Percentiles rank a stretch among this genome's conserved stretches.
Evolutionary conservation across 2,113 vertebrate genomes (phyloP).

Genomic region (Phylloscopus trochiloides): DNA sequence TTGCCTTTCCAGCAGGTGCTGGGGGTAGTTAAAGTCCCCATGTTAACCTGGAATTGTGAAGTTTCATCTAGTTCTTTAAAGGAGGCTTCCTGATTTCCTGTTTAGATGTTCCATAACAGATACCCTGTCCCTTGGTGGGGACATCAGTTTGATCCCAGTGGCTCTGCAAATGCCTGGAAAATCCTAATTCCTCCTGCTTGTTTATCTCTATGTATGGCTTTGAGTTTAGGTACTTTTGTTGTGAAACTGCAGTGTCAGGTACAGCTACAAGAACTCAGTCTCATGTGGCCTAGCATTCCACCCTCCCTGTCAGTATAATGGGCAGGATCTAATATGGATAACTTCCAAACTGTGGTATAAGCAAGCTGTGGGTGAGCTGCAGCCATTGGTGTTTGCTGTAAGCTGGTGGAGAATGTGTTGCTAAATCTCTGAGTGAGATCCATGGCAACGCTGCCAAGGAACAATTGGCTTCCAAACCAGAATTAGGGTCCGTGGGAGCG

Average conservation of each 20-base stretch:
- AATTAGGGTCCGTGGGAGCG: constrained; percentile 67
- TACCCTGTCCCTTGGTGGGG: background rate
- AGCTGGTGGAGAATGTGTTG: constrained; percentile 48
- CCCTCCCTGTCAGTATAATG: background rate
- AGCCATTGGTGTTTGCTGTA: constrained; percentile 14
- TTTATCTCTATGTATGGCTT: background rate
- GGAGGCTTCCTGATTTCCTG: background rate
- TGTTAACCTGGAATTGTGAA: background rate
- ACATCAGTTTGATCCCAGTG: background rate
- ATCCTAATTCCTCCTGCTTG: background rate
- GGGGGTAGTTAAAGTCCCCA: background rate
- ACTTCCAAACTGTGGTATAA: background rate
- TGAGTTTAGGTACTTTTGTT: background rate
- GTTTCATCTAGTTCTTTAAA: background rate
- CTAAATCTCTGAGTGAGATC: constrained; percentile 60
- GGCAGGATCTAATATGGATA: background rate
- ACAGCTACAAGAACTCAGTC: background rate
- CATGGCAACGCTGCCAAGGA: constrained; percentile 62
- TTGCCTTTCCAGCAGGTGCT: background rate
- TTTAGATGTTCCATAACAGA: background rate
- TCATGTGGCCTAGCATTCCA: background rate
- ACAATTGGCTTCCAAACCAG: constrained; percentile 59
- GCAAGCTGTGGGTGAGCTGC: background rate
- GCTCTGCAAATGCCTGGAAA: background rate
- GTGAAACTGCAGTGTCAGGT: background rate